Percentiles rank a stretch among this genome's conserved stretches.
Conservation (phyloP, 2,888 invertebrate species). For the Drosophila greeni region DNA sequence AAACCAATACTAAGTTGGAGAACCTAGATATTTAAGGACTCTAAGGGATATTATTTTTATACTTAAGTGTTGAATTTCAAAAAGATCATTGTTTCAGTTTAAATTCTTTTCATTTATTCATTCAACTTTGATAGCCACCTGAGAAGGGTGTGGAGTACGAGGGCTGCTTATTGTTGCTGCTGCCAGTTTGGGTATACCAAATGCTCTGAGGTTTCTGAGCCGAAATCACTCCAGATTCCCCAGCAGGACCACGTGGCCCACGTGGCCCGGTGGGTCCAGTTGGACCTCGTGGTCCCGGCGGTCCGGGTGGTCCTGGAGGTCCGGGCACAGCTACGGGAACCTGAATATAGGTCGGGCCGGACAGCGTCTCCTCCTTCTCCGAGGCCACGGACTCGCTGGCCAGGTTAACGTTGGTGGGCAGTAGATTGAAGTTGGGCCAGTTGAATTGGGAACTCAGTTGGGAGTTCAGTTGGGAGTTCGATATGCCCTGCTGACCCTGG, state of each 20-base stretch:
- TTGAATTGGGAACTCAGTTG: conserved; percentile 29
- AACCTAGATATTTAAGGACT: too few relatives aligned
- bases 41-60: too few relatives aligned
- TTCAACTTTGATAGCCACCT: conserved; percentile 57
- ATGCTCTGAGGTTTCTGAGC: conserved; percentile 47
- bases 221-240: conserved; percentile 9
- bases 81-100: background rate
- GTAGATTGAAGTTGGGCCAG: conserved; percentile 47
- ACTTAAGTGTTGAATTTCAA: too few relatives aligned
- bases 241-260: conserved; percentile 48
- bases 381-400: conserved; percentile 17
- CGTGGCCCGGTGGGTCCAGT: conserved; percentile 45
- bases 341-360: conserved; percentile 34
- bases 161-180: conserved; percentile 42
- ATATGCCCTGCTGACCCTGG: conserved; percentile 59
- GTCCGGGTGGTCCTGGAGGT: conserved; percentile 64
- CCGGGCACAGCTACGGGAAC: conserved; percentile 55
- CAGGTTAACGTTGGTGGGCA: conserved; percentile 20
- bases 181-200: conserved; percentile 55
- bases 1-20: too few relatives aligned
- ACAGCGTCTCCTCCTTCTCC: conserved; percentile 53
- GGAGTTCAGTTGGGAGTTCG: background rate
- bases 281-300: conserved; percentile 47
- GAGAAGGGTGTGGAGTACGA: conserved; percentile 48
- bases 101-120: conserved; percentile 4